Evolutionary conservation across 2,113 vertebrate species (phyloP).

Genomic region (Cynoglossus semilaevis): DNA sequence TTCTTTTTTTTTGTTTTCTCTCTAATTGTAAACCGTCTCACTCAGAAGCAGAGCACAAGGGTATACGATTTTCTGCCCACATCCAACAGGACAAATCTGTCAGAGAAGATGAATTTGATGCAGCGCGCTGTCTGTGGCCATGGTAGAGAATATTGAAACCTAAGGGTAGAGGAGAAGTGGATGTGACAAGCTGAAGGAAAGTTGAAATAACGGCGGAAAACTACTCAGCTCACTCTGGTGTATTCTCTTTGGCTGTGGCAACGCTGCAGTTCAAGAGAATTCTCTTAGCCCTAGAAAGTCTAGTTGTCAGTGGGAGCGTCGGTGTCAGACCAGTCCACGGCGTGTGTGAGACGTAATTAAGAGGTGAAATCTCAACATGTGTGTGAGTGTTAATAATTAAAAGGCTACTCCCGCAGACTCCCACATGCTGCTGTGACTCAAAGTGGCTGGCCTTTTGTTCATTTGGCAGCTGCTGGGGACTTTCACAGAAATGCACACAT

Average conservation of each 20-base stretch:
- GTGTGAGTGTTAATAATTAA: slow-evolving; percentile 4
- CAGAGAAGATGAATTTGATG: neutral
- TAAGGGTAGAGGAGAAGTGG: neutral
- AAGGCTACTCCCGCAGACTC: slow-evolving; percentile 4
- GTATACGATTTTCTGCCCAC: neutral
- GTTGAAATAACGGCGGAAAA: neutral
- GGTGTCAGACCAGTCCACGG: neutral
- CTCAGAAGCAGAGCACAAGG: neutral
- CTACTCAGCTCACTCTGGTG: no score
- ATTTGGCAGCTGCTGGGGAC: slow-evolving; percentile 30
- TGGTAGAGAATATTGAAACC: neutral
- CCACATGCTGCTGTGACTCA: slow-evolving; percentile 16
- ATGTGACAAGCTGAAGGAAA: neutral
- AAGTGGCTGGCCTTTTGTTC: slow-evolving; percentile 16
- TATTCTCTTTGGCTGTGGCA: neutral
- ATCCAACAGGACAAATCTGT: neutral
- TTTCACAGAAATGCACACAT: no score
- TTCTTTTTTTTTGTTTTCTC: neutral
- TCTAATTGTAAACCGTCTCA: neutral
- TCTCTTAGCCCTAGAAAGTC: no score
- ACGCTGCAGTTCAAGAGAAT: no score
- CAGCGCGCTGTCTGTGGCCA: neutral
- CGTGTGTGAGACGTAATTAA: neutral
- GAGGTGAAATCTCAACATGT: slow-evolving; percentile 2
- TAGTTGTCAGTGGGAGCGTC: no score